These are phyloP conservation scores for Halichoeres trimaculatus DNA, from an alignment of 2,113 vertebrate genomes.

Conservation along the genomic window DNA sequence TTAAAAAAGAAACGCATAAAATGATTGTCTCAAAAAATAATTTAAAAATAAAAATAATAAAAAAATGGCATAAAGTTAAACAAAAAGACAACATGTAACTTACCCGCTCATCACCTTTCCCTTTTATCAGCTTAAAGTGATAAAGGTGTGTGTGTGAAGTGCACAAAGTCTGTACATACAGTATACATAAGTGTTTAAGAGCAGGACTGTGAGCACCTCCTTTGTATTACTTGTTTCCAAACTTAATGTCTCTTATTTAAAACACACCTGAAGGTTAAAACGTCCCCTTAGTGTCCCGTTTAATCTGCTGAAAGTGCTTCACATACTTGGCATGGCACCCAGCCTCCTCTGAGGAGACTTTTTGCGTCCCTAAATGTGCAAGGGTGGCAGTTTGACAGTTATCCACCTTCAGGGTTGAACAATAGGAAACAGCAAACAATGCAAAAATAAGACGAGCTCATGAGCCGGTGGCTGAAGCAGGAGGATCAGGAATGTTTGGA, in stretches of 20 bases:
- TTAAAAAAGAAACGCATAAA: slow-evolving; percentile 47
- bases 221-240: neutral
- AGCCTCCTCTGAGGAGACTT: slow-evolving; percentile 47
- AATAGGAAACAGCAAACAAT: slow-evolving; percentile 13
- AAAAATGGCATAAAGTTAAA: slow-evolving; percentile 59
- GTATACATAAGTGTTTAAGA: slow-evolving; percentile 26
- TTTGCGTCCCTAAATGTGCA: slow-evolving; percentile 64
- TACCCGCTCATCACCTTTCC: slow-evolving; percentile 15
- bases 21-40: slow-evolving; percentile 68
- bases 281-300: slow-evolving; percentile 35
- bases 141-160: slow-evolving; percentile 24
- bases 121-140: slow-evolving; percentile 48
- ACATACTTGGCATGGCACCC: slow-evolving; percentile 50
- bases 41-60: slow-evolving; percentile 50
- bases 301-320: slow-evolving; percentile 61
- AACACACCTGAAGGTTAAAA: slow-evolving; percentile 38
- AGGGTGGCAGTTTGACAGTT: slow-evolving; percentile 49
- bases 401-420: slow-evolving; percentile 41
- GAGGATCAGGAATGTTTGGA: neutral
- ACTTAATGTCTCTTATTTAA: slow-evolving; percentile 33
- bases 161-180: slow-evolving; percentile 31
- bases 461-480: slow-evolving; percentile 23
- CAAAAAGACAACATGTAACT: slow-evolving; percentile 49
- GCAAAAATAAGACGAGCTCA: slow-evolving; percentile 14
- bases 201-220: slow-evolving; percentile 41